Percentiles rank a stretch among this genome's conserved stretches.
Evolutionary conservation across 2,113 vertebrate genomes (phyloP).

Genomic region (Empidonax alnorum): DNA sequence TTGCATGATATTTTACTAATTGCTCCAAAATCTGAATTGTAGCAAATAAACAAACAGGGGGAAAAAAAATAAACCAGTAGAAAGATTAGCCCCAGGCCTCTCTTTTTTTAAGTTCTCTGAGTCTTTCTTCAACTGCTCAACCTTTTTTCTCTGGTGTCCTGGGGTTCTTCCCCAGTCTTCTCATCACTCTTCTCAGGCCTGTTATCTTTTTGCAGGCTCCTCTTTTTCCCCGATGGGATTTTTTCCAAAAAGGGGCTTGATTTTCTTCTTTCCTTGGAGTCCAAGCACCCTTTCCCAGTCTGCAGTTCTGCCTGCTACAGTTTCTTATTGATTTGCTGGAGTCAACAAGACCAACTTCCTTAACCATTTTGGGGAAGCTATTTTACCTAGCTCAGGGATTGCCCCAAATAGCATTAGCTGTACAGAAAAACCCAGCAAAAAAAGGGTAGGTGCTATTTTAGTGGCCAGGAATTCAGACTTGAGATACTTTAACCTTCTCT

Average conservation of each 20-base stretch:
- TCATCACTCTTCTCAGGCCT: background rate
- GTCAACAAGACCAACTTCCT: background rate
- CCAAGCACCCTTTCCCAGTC: background rate
- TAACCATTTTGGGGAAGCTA: background rate
- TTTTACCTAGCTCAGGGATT: background rate
- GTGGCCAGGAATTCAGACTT: background rate
- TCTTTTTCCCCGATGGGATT: background rate
- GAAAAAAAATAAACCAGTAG: slow-evolving; percentile 28
- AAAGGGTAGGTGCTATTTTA: background rate
- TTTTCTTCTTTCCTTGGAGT: background rate
- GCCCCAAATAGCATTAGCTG: background rate
- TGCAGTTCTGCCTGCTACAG: background rate
- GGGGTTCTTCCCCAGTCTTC: background rate
- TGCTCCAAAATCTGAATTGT: slow-evolving; percentile 75
- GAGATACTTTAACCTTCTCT: slow-evolving; percentile 30
- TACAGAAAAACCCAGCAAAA: background rate
- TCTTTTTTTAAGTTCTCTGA: slow-evolving; percentile 20
- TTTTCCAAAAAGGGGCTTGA: background rate
- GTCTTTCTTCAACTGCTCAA: slow-evolving; percentile 33
- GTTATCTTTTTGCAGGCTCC: background rate
- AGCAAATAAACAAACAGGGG: slow-evolving; percentile 68
- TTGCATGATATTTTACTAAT: slow-evolving; percentile 83
- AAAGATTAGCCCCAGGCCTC: slow-evolving; percentile 64
- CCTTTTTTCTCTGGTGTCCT: background rate
- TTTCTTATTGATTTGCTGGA: background rate